Evolutionary conservation across 2,113 vertebrate genomes (phyloP), one percentile per base, ranked within the genome.

Genomic region (Dromaius novaehollandiae): DNA sequence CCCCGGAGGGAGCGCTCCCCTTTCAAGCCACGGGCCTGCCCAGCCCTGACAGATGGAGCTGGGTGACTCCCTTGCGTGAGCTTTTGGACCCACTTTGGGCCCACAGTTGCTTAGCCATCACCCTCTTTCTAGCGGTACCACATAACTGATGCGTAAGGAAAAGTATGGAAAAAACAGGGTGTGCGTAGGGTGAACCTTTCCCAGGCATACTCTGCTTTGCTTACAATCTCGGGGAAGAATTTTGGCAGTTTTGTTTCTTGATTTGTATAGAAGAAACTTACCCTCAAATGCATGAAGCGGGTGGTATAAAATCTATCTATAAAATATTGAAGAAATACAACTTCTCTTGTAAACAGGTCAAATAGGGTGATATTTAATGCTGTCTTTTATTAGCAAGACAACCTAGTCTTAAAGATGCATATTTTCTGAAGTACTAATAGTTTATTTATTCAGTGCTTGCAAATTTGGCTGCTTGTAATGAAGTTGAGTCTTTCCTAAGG

Each of bases 391-490:
- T 82, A 73, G 53, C 36, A 86, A 70, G 73, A 55, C 15, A 85
- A 0, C 58, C 89, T 95, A 22, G 22, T 63, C 88, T 91, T 86
- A 69, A 86, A 88, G 82, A 46, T 74, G 9, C 20, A 7, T 88
- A 53, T 93, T 94, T 93, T 86, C 68, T 91, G 85, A 83, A 95
- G 66, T 70, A 81, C 55, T 88, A 75, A 79, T 84, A 34, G 46
- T 71, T 94, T 92, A 61, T 93, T 91, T 93, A 64, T 88, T 95
- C 83, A 89, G 79, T 66, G 56, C 42, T 90, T 96, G 34, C 32
- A 79, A 87, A 24, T 91, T 51, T 94, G 86, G 60, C 89, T 92
- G 64, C 76, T 53, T 73, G 11, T 81, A 48, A 90, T 96, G 80
- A 95, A 95, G 50, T 44, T 1, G 15, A 88, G 53, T 77, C 61